Evolutionary conservation across 2,888 invertebrate species (phyloP).

Genomic region (Leptinotarsa peninsularis): DNA sequence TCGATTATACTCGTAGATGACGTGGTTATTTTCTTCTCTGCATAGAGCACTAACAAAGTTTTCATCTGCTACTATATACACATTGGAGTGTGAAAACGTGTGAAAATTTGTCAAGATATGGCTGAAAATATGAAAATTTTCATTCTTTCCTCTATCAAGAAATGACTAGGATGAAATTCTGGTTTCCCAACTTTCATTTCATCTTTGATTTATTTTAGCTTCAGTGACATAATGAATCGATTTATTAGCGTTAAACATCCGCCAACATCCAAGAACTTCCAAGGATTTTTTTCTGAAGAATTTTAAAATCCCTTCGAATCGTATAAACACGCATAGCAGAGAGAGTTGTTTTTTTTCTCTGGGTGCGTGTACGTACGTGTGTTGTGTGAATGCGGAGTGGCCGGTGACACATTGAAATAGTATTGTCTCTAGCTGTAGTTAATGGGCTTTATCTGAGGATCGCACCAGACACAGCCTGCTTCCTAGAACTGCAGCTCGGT

Average conservation of each 20-base stretch:
- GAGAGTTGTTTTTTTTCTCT: slow-evolving; percentile 4
- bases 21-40: no score
- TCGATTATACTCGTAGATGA: no score
- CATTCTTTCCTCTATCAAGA: no score
- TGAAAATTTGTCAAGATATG: no score
- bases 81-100: no score
- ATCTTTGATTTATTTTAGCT: no score
- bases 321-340: not conserved
- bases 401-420: slow-evolving; percentile 67
- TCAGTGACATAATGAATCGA: not conserved
- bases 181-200: no score
- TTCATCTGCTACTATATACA: no score
- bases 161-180: no score
- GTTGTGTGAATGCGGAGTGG: slow-evolving; percentile 47
- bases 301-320: no score
- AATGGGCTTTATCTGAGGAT: slow-evolving; percentile 67
- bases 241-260: not conserved
- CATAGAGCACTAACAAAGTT: no score
- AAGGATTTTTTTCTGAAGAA: not conserved
- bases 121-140: no score
- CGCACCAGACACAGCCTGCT: slow-evolving; percentile 63
- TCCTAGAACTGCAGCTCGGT: slow-evolving; percentile 66
- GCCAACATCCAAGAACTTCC: not conserved
- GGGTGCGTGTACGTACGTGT: slow-evolving; percentile 24
- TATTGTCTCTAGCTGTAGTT: slow-evolving; percentile 67